Evolutionary conservation across 2,113 vertebrate genomes (phyloP), one percentile per base, ranked within the genome.

Genomic region (Colossoma macropomum): DNA sequence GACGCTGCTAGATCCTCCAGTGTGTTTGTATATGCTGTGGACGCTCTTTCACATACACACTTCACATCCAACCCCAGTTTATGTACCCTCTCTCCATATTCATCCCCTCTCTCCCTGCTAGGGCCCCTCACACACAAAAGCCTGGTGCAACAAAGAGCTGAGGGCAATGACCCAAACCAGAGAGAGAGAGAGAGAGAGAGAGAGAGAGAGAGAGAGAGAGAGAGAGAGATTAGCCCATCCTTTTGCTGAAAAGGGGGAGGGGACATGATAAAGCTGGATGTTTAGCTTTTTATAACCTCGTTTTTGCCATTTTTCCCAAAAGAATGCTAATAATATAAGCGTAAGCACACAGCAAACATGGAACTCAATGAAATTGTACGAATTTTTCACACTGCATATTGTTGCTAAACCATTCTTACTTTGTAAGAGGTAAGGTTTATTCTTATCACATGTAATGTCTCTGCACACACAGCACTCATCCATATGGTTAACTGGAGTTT

Each of bases 111-210:
- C 84, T 87, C 90, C 89, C 87, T 84, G 77, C 45, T 17, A 88
- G 85, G 93, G 93, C 93, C 93, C 88, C 92, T 89, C 83, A 21
- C 90, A 81, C 79, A 88, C 87, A 84, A 82, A 83, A 84, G 83
- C 80, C 65, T 25, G 59, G 70, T 79, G 84, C 89, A 89, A 93
- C 91, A 93, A 91, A 93, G 86, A 86, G 83, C 83, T 86, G 87
- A 85, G 80, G 87, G 89, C 86, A 84, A 79, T 84, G 84, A 86
- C 90, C 87, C 90, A 82, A 78, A 81, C 71, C 72, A 4, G 87
- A 86, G 83, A 88, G 73, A 75, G 82, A 79, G 65, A 54, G 52
- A 54, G 45, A 78, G 38, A 17, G 80, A 38, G 66, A 74, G n/a
- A 65, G 27, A 17, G 45, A 70, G 77, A 52, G 60, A 68, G 77